Evolutionary conservation across 2,888 invertebrate genomes (phyloP), one percentile per base, ranked within the genome.

Genomic region (Eupithecia insigniata): DNA sequence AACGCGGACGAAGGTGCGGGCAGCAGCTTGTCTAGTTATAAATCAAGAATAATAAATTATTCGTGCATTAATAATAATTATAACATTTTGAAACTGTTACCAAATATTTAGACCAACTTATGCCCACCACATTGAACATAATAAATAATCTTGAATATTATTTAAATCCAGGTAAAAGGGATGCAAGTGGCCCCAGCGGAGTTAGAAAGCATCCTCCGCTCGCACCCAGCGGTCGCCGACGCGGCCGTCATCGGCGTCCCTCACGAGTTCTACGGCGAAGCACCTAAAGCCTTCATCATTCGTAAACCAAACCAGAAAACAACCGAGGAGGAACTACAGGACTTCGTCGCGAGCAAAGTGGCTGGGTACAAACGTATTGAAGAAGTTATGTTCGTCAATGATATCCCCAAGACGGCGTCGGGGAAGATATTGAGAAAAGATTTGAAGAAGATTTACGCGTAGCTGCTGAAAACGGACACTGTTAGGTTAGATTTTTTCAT

Each of bases 171-270:
- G 94, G 97, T 97, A 0, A 96, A 96, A 91, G 96, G 95, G 2
- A 95, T 95, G 90, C 96, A 98, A 95, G 98, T 98, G 18, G 96
- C 98, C 1, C 98, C 98, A 39, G 98, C 98, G 0, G 98, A 98
- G 87, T 89, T 99, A 30, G 98, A 99, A 89, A 96, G 95, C 55
- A 80, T 97, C 3, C 90, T 98, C 0, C 92, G 97, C 58, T 94
- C 95, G 5, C 97, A 97, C 87, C 97, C 97, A 0, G 95, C 95
- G 1, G 95, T 99, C 0, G 89, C 94, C 43, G 99, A 99, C 79
- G 98, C 97, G 0, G 98, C 97, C 0, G 98, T 99, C 1, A 95
- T 98, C 71, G 98, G 98, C 0, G 92, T 97, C 8, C 96, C 96
- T 0, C 96, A 98, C 82, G 94, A 95, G 2, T 90, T 94, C 75